Conservation (phyloP, 2,888 invertebrate genomes). For the Dolomedes plantarius region DNA sequence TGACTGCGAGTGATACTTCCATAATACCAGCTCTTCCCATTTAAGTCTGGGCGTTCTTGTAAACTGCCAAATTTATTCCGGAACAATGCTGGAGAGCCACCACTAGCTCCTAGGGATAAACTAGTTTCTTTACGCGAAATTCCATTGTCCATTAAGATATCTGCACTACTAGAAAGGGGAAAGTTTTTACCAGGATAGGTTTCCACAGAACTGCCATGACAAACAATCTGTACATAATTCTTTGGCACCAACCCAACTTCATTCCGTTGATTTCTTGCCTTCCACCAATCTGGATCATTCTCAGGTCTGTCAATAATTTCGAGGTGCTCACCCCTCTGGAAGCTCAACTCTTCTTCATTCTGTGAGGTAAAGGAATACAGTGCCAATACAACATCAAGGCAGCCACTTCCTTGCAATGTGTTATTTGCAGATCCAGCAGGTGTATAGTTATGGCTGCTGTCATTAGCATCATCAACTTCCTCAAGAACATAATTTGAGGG, state of each 20-base stretch:
- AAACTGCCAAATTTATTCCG: slow-evolving; percentile 66
- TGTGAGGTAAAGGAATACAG: slow-evolving; percentile 86
- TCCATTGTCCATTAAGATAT: slow-evolving; percentile 61
- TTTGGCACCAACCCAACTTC: slow-evolving; percentile 95
- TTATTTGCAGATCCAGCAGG: slow-evolving; percentile 68
- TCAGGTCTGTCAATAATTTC: slow-evolving; percentile 97
- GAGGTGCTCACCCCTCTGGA: slow-evolving; percentile 96
- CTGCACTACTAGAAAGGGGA: slow-evolving; percentile 65
- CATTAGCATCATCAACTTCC: slow-evolving; percentile 69
- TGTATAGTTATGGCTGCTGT: slow-evolving; percentile 66
- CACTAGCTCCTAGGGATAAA: slow-evolving; percentile 63
- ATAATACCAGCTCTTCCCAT: slow-evolving; percentile 96
- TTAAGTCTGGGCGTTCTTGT: slow-evolving; percentile 73
- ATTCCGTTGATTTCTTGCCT: slow-evolving; percentile 94
- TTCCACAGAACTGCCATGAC: slow-evolving; percentile 58
- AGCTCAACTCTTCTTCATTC: slow-evolving; percentile 96
- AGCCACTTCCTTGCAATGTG: slow-evolving; percentile 60
- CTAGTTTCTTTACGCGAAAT: slow-evolving; percentile 58
- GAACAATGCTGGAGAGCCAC: slow-evolving; percentile 59
- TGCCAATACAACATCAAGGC: slow-evolving; percentile 93
- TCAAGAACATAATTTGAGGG: slow-evolving; percentile 92
- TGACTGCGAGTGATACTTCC: slow-evolving; percentile 96
- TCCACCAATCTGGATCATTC: slow-evolving; percentile 96
- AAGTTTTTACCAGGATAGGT: slow-evolving; percentile 65
- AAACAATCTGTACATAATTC: slow-evolving; percentile 89